phyloP scores from a whole-genome alignment of 2,113 vertebrate species.

The Clinocottus analis region DNA sequence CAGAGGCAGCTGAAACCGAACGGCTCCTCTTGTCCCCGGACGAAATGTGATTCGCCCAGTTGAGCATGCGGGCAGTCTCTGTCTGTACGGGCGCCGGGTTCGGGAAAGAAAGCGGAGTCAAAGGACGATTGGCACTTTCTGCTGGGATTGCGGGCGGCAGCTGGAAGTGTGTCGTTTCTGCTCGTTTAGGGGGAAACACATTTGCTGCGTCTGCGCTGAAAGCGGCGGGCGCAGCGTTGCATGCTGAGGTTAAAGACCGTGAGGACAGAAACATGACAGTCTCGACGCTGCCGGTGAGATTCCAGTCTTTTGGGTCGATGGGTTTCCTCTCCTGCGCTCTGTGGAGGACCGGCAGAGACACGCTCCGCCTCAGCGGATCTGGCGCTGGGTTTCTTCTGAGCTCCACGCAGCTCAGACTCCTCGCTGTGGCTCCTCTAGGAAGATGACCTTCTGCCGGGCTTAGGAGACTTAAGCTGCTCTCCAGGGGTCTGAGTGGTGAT shows the following conservation, averaged over 20 bases:
- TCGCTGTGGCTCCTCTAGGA: constrained; percentile 71
- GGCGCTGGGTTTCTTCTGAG: constrained; percentile 66
- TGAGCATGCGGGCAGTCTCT: neutral
- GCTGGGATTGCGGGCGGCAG: constrained; percentile 12
- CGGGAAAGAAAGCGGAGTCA: neutral
- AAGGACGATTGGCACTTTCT: neutral
- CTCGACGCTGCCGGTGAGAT: neutral
- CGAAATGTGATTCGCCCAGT: constrained; percentile 4
- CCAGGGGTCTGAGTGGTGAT: constrained; percentile 46
- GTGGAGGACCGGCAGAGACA: constrained; percentile 86
- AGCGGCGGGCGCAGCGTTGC: neutral
- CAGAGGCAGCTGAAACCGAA: constrained; percentile 79
- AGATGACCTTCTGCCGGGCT: constrained; percentile 73
- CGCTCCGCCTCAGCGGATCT: constrained; percentile 80
- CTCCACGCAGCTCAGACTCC: constrained; percentile 86
- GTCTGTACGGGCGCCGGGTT: neutral
- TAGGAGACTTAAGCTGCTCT: neutral
- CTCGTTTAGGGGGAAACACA: neutral
- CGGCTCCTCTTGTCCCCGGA: constrained; percentile 48
- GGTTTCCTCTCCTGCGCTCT: constrained; percentile 65
- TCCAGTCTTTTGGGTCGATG: constrained; percentile 22
- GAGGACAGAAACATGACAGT: neutral
- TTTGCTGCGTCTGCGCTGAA: neutral
- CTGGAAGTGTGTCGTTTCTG: constrained; percentile 7
- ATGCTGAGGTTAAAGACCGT: neutral